A percentile compares a stretch with the other conserved stretches of the same genome.
Conservation (phyloP, 2,113 vertebrate species). For the Ictalurus punctatus region DNA sequence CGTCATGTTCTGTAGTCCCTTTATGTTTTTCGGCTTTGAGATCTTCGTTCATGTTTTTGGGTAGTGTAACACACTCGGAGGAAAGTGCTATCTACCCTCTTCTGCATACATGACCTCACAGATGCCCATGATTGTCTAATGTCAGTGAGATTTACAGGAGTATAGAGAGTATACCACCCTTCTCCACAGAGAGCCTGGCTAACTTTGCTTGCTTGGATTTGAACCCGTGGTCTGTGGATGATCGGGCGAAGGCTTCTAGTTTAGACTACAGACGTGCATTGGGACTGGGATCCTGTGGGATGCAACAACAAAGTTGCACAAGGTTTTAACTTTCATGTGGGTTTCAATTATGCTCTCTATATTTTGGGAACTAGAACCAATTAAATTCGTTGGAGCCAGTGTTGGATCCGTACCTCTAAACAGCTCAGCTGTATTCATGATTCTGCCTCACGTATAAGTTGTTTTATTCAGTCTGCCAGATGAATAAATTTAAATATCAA, state of each 20-base stretch:
- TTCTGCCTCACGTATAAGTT: conserved; percentile 23
- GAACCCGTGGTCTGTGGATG: too few species aligned
- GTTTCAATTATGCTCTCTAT: conserved; percentile 13
- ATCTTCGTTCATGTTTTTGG: too few species aligned
- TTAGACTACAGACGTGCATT: not conserved
- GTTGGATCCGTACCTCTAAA: conserved; percentile 2
- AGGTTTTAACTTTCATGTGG: conserved; percentile 3
- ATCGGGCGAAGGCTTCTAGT: not conserved
- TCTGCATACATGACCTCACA: not conserved
- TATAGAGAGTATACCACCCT: not conserved
- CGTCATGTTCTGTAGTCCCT: too few species aligned
- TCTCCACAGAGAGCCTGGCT: not conserved
- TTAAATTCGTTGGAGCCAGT: not conserved
- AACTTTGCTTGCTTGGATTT: not conserved
- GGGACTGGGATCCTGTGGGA: not conserved
- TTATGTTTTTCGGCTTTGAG: too few species aligned
- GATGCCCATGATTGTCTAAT: not conserved
- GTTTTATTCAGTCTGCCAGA: conserved; percentile 26
- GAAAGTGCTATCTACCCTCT: not conserved
- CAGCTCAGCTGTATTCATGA: conserved; percentile 18
- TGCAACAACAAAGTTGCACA: not conserved
- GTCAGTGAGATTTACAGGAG: not conserved
- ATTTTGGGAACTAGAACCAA: not conserved
- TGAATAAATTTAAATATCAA: conserved; percentile 30
- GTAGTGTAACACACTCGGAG: not conserved